Percentiles rank a stretch among this genome's conserved stretches.
These are phyloP conservation scores for Drosophila siamana DNA, from an alignment of 2,888 invertebrate genomes.

Conservation along the genomic window DNA sequence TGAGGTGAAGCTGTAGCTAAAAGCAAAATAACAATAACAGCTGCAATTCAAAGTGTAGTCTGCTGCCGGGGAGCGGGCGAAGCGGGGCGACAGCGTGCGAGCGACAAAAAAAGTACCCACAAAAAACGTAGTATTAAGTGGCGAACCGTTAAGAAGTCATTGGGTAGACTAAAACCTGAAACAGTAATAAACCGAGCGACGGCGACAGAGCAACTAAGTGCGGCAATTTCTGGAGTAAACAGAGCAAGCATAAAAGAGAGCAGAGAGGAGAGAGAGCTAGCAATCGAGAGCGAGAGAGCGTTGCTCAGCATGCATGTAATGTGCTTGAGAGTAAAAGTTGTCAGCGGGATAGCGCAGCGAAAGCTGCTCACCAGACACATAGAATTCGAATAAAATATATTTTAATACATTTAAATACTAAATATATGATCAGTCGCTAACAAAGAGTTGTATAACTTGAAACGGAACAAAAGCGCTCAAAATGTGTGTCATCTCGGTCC, in stretches of 20 bases:
- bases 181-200: constrained; percentile 43
- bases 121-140: constrained; percentile 70
- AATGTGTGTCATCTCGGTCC: constrained; percentile 49
- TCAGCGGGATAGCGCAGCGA: constrained; percentile 43
- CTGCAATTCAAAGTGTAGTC: constrained; percentile 56
- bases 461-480: constrained; percentile 37
- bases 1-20: constrained; percentile 55
- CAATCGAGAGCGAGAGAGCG: constrained; percentile 38
- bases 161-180: constrained; percentile 72
- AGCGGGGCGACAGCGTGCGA: constrained; percentile 27
- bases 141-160: constrained; percentile 79
- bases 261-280: constrained; percentile 19
- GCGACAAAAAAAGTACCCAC: constrained; percentile 27
- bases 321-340: constrained; percentile 76
- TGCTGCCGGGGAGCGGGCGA: background rate
- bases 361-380: constrained; percentile 33
- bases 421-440: background rate
- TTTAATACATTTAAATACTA: constrained; percentile 2
- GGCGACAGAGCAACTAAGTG: constrained; percentile 36
- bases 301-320: constrained; percentile 27
- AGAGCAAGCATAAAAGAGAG: constrained; percentile 59
- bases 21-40: constrained; percentile 80
- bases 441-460: constrained; percentile 5
- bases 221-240: constrained; percentile 74
- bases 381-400: background rate